These are phyloP conservation scores for Oligia fasciuncula DNA, from an alignment of 2,888 invertebrate genomes.

Conservation along the genomic window DNA sequence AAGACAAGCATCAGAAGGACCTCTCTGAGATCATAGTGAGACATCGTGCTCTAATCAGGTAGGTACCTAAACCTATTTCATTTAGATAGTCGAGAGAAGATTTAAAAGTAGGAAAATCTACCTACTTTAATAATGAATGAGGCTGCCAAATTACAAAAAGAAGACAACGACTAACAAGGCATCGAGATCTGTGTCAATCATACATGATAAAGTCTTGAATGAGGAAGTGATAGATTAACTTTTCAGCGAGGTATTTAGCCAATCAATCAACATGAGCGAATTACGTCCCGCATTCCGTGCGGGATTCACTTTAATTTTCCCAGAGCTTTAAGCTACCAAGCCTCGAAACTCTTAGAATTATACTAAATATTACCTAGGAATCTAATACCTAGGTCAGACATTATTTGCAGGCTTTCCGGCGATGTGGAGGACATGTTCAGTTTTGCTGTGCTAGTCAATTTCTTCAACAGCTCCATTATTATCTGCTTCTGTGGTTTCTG, in stretches of 20 bases:
- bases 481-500: slow-evolving; percentile 79
- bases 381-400: neutral
- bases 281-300: neutral
- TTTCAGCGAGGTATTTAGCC: neutral
- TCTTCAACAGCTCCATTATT: slow-evolving; percentile 81
- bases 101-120: neutral
- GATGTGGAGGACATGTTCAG: slow-evolving; percentile 77
- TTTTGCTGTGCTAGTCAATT: slow-evolving; percentile 80
- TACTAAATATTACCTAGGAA: neutral
- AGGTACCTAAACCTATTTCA: neutral
- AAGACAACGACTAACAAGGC: neutral
- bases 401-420: slow-evolving; percentile 70
- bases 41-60: slow-evolving; percentile 79
- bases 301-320: neutral
- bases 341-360: neutral
- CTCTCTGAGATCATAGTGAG: slow-evolving; percentile 73
- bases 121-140: neutral
- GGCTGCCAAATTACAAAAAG: neutral
- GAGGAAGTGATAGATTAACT: no score
- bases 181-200: neutral
- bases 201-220: neutral
- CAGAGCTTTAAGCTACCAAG: neutral
- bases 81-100: neutral
- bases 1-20: slow-evolving; percentile 68
- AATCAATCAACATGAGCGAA: no score